Evolutionary conservation across 1,140 invertebrate species (phyloP).

Genomic region (Melipona quadrifasciata): DNA sequence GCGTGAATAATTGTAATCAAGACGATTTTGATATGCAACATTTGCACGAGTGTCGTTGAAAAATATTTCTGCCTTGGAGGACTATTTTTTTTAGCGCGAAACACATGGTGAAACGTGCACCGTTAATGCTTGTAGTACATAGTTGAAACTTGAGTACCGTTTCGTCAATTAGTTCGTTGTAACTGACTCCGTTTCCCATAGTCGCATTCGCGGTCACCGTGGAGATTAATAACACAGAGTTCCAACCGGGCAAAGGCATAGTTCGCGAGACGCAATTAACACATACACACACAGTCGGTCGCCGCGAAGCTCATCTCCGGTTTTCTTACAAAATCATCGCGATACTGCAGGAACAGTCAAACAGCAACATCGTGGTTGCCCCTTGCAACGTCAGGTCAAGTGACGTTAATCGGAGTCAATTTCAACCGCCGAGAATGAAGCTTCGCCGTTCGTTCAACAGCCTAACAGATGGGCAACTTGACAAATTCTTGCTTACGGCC

Average conservation of each 20-base stretch:
- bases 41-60: too few relatives aligned
- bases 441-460: constrained; percentile 2
- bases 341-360: neutral
- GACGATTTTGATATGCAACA: too few relatives aligned
- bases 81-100: too few relatives aligned
- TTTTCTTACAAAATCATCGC: neutral
- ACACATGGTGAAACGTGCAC: too few relatives aligned
- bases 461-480: neutral
- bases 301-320: neutral
- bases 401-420: constrained; percentile 22
- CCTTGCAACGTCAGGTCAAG: constrained; percentile 11
- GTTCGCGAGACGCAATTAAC: neutral
- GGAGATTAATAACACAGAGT: neutral
- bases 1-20: too few relatives aligned
- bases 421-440: neutral
- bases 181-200: neutral
- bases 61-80: too few relatives aligned
- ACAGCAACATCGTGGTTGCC: neutral
- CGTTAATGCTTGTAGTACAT: too few relatives aligned
- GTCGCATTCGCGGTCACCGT: neutral
- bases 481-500: neutral
- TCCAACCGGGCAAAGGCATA: neutral
- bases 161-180: constrained; percentile 7
- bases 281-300: too few relatives aligned
- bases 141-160: constrained; percentile 29